Percentiles rank a stretch among this genome's conserved stretches.
phyloP scores from a whole-genome alignment of 2,797 vertebrate genomes.

The Cuculus canorus region DNA sequence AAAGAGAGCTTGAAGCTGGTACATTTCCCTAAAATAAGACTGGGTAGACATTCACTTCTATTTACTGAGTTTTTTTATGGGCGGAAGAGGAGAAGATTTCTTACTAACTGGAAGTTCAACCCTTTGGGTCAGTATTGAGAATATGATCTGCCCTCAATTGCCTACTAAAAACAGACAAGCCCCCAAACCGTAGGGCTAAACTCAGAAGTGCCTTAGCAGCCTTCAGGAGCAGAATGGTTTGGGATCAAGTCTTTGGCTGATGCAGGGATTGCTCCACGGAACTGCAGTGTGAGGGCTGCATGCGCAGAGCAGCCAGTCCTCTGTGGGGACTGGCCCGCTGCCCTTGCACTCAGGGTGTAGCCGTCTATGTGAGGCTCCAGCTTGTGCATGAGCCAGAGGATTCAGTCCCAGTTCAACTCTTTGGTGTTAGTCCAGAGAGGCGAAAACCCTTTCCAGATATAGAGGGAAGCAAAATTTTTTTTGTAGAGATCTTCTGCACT shows the following conservation, averaged over 20 bases:
- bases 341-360: background rate
- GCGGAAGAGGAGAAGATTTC: background rate
- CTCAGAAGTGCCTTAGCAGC: background rate
- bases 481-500: background rate
- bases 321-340: rapidly evolving
- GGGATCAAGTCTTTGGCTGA: background rate
- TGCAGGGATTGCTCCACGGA: background rate
- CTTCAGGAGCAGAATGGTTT: background rate
- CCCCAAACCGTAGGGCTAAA: background rate
- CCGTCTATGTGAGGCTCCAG: rapidly evolving
- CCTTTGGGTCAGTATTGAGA: background rate
- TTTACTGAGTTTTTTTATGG: background rate
- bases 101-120: background rate
- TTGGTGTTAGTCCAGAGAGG: background rate
- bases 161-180: background rate
- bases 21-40: background rate
- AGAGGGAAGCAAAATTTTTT: background rate
- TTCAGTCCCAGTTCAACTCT: background rate
- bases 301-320: background rate
- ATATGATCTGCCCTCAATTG: background rate
- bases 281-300: background rate
- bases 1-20: background rate
- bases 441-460: background rate
- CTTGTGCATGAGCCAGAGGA: background rate
- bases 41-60: rapidly evolving